phyloP scores from a whole-genome alignment of 2,888 invertebrate genomes.

The Ptychoptera contaminata region DNA sequence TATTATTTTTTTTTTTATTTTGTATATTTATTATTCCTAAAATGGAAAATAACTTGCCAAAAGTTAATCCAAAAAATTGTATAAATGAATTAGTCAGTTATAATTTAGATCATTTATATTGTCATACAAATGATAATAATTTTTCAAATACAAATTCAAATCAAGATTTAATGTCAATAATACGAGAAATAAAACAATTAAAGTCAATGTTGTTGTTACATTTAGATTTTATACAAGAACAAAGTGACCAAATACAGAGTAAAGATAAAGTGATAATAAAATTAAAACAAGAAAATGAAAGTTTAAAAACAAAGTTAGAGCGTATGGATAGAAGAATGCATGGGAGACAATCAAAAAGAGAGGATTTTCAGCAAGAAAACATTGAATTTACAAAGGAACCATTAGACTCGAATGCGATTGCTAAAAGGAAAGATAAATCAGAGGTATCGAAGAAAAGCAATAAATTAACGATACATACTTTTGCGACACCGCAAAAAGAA shows the following conservation, averaged over 20 bases:
- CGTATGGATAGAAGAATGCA: conserved; percentile 13
- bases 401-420: too few relatives aligned
- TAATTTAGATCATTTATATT: conserved; percentile 22
- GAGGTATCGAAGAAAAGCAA: too few relatives aligned
- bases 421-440: neutral
- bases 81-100: conserved; percentile 14
- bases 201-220: conserved; percentile 70
- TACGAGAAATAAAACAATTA: conserved; percentile 29
- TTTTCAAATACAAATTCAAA: conserved; percentile 16
- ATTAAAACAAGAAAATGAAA: conserved; percentile 61
- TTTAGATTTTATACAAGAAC: conserved; percentile 78
- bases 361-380: too few relatives aligned
- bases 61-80: conserved; percentile 10
- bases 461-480: too few relatives aligned
- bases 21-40: too few relatives aligned
- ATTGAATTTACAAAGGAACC: too few relatives aligned
- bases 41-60: too few relatives aligned
- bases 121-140: conserved; percentile 19
- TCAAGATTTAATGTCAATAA: conserved; percentile 20
- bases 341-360: too few relatives aligned
- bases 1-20: too few relatives aligned
- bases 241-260: conserved; percentile 65
- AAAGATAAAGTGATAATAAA: conserved; percentile 62
- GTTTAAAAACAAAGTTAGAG: conserved; percentile 38
- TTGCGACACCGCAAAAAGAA: neutral